phyloP scores from a whole-genome alignment of 2,888 invertebrate species.

The Latrodectus hesperus region DNA sequence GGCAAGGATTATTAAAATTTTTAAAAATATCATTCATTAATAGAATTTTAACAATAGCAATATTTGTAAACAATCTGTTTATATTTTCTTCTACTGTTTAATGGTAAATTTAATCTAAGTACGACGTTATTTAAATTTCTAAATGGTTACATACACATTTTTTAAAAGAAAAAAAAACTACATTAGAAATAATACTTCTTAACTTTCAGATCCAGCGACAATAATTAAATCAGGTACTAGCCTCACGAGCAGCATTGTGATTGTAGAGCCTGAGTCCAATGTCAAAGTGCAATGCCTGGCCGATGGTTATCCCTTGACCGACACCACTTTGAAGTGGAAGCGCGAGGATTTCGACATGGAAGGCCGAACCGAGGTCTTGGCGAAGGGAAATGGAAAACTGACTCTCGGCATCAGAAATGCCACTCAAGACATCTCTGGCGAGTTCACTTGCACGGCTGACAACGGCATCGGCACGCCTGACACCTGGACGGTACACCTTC shows the following conservation, averaged over 20 bases:
- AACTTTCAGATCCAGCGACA: slow-evolving; percentile 83
- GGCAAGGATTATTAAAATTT: too few species aligned
- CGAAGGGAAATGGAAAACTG: slow-evolving; percentile 77
- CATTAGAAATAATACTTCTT: too few species aligned
- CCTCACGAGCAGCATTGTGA: slow-evolving; percentile 82
- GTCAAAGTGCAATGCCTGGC: slow-evolving; percentile 90
- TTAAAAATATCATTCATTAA: too few species aligned
- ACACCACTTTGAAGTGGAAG: slow-evolving; percentile 89
- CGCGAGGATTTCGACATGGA: slow-evolving; percentile 80
- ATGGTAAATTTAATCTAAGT: too few species aligned
- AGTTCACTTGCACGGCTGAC: slow-evolving; percentile 88
- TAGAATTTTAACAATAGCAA: too few species aligned
- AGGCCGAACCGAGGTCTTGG: slow-evolving; percentile 79
- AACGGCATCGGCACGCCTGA: slow-evolving; percentile 90
- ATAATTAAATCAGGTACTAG: slow-evolving; percentile 79
- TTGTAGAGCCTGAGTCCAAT: slow-evolving; percentile 85
- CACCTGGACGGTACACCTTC: slow-evolving; percentile 83
- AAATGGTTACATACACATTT: too few species aligned
- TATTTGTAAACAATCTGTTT: too few species aligned
- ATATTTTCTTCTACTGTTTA: too few species aligned
- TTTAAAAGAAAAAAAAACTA: too few species aligned
- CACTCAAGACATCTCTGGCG: slow-evolving; percentile 88
- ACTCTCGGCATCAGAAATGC: slow-evolving; percentile 85
- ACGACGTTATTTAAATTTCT: too few species aligned
- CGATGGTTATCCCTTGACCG: slow-evolving; percentile 88